phyloP scores from a whole-genome alignment of 2,113 vertebrate genomes.

The Theristicus caerulescens region DNA sequence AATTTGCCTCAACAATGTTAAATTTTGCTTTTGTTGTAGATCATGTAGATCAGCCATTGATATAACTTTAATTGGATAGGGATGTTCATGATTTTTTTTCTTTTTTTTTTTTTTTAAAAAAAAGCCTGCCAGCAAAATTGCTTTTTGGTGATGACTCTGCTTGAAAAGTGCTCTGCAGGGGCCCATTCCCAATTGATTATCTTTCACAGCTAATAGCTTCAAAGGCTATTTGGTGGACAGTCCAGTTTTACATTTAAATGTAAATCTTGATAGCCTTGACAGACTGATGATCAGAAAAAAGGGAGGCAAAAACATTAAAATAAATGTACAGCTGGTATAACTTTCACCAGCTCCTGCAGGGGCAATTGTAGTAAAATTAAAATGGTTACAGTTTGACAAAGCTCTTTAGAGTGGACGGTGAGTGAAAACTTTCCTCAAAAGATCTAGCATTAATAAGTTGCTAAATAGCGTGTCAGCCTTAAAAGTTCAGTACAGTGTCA shows the following conservation, averaged over 20 bases:
- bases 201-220: slow-evolving; percentile 84
- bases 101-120: neutral
- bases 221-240: slow-evolving; percentile 69
- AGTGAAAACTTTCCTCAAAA: neutral
- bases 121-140: slow-evolving; percentile 65
- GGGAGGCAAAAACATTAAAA: slow-evolving; percentile 12
- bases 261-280: slow-evolving; percentile 65
- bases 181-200: slow-evolving; percentile 86
- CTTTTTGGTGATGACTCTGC: slow-evolving; percentile 77
- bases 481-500: neutral
- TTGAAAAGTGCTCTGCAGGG: slow-evolving; percentile 78
- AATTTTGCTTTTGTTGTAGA: neutral
- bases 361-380: neutral
- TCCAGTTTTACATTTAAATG: slow-evolving; percentile 69
- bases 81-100: neutral
- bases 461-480: neutral
- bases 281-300: slow-evolving; percentile 48
- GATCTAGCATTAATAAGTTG: neutral
- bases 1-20: neutral
- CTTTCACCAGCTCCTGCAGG: slow-evolving; percentile 50
- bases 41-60: neutral
- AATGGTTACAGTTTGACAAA: neutral
- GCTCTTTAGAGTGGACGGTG: neutral
- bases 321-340: slow-evolving; percentile 41
- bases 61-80: slow-evolving; percentile 9